Evolutionary conservation across 2,888 invertebrate genomes (phyloP).

Genomic region (Harpalus rubripes): DNA sequence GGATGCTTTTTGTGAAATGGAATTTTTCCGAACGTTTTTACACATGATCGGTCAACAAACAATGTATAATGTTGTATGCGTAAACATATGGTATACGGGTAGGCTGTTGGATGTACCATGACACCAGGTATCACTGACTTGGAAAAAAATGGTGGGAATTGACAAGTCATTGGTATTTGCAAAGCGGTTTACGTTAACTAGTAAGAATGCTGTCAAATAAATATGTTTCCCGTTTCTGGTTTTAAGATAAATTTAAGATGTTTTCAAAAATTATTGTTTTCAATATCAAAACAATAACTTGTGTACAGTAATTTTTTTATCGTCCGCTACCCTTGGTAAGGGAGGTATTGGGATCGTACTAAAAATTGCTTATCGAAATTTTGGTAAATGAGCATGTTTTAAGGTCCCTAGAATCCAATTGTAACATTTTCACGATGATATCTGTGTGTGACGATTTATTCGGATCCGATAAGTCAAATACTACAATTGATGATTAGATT

Average conservation of each 20-base stretch:
- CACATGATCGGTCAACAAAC: background rate
- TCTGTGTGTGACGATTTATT: too few relatives aligned
- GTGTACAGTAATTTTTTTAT: too few relatives aligned
- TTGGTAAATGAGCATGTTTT: too few relatives aligned
- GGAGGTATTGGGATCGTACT: too few relatives aligned
- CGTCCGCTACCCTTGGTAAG: too few relatives aligned
- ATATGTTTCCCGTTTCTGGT: background rate
- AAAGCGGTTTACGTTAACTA: background rate
- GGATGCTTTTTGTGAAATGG: conserved; percentile 35
- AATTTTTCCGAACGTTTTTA: conserved; percentile 49
- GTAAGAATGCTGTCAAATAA: background rate
- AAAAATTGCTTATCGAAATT: too few relatives aligned
- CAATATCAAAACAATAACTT: too few relatives aligned
- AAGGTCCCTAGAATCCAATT: too few relatives aligned
- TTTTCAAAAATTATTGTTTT: too few relatives aligned
- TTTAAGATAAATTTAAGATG: background rate
- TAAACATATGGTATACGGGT: conserved; percentile 63
- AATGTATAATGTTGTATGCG: background rate
- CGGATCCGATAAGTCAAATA: too few relatives aligned
- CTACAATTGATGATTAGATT: too few relatives aligned
- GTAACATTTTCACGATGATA: too few relatives aligned
- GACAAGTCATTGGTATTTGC: conserved; percentile 56
- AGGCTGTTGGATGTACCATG: conserved; percentile 31
- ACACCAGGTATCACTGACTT: conserved; percentile 35
- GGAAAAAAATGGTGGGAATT: conserved; percentile 48